phyloP scores from a whole-genome alignment of 2,797 vertebrate species.

The Sus cebifrons region DNA sequence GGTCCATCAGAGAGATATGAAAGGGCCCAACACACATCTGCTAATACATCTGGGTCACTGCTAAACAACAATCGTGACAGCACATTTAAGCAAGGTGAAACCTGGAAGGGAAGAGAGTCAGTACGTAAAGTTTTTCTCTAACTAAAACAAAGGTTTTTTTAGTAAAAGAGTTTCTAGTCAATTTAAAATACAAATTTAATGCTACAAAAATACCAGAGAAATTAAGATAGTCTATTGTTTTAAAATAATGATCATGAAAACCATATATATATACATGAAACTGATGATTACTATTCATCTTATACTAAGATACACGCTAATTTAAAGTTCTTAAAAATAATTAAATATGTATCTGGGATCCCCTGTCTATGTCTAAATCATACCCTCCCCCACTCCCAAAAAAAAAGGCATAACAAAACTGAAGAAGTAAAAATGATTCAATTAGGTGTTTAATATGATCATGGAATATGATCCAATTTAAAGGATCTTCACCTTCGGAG shows the following conservation, averaged over 20 bases:
- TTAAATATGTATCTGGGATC: slow-evolving; percentile 11
- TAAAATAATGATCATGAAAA: slow-evolving; percentile 60
- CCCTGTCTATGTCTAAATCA: not conserved
- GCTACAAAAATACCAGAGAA: slow-evolving; percentile 37
- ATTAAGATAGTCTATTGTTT: slow-evolving; percentile 55
- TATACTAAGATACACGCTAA: not conserved
- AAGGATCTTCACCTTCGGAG: not conserved
- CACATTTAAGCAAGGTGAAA: slow-evolving; percentile 95
- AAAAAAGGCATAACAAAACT: not conserved
- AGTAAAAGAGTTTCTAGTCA: not conserved
- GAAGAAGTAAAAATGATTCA: slow-evolving; percentile 31
- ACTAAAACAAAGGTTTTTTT: slow-evolving; percentile 49
- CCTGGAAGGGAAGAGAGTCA: slow-evolving; percentile 89
- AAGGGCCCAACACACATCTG: slow-evolving; percentile 96
- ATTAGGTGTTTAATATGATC: not conserved
- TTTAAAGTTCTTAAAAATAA: not conserved
- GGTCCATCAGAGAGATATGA: slow-evolving; percentile 96
- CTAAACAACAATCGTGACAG: slow-evolving; percentile 95
- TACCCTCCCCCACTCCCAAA: not conserved
- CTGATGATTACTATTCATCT: slow-evolving; percentile 32
- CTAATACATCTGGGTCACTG: slow-evolving; percentile 95
- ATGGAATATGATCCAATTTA: slow-evolving; percentile 25
- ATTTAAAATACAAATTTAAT: slow-evolving; percentile 55
- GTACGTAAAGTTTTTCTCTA: slow-evolving; percentile 63
- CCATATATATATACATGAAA: slow-evolving; percentile 11